Base-by-base conservation (phyloP, 2,888 invertebrate species). In the Prosapia bicincta region DNA sequence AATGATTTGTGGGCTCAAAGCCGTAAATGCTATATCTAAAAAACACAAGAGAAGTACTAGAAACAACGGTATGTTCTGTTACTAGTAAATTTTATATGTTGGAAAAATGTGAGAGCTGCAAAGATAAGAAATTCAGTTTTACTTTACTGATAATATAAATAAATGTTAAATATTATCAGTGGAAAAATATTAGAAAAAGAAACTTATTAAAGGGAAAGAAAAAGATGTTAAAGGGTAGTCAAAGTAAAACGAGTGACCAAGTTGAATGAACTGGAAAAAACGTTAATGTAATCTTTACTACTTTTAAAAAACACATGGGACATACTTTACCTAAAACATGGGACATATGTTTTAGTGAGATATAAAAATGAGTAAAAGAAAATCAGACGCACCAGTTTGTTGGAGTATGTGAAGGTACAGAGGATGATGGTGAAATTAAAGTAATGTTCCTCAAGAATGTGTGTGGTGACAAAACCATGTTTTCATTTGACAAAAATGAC, bases 161-260 rank as follows among this genome's bases (percentile, higher is more conserved):
- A n/a, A n/a, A n/a, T n/a, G 70, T 70, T 38, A 70, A 70, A 15
- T 24, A 23, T 43, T 70, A 28, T 15, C 10, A 70, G 15, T 71
- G 71, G 71, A 25, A 9, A 28, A 15, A 43, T 15, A 43, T 32
- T 13, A 32, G 30, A 25, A n/a, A 69, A 71, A 43, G 54, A 71
- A 30, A 10, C 38, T 43, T 79, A 72, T 69, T 66, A 73, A 79
- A 71, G 66, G 75, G 30, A 20, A 66, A 65, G 25, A 72, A 28
- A 38, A 43, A 43, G 2, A 43, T n/a, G 23, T 23, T 20, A 38
- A 38, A 28, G 23, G 38, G 28, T 9, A 13, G 5, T 24, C 6
- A 70, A 70, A 26, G 3, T 23, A 9, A 70, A 70, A n/a, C 9
- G n/a, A n/a, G n/a, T n/a, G n/a, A n/a, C n/a, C n/a, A n/a, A n/a